Percentiles rank a stretch among this genome's conserved stretches.
Evolutionary conservation across 2,888 invertebrate species (phyloP).

Genomic region (Hirtodrosophila histrioides): DNA sequence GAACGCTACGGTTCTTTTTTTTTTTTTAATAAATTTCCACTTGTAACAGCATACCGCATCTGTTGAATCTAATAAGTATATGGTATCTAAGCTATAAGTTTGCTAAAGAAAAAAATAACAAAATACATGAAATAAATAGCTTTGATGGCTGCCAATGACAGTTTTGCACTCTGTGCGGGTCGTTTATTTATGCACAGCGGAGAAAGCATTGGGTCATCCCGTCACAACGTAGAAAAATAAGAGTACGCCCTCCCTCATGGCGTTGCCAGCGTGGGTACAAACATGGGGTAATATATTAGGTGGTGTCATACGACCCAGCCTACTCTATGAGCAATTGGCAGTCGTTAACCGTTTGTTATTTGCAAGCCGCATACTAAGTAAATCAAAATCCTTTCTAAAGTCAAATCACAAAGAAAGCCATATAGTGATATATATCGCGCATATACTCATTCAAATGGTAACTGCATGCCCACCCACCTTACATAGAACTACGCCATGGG

Average conservation of each 20-base stretch:
- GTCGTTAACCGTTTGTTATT: too few relatives aligned
- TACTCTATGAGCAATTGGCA: too few relatives aligned
- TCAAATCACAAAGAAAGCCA: too few relatives aligned
- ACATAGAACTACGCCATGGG: too few relatives aligned
- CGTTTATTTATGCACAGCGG: neutral
- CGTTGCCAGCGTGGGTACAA: conserved; percentile 26
- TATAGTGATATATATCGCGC: too few relatives aligned
- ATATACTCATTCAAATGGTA: too few relatives aligned
- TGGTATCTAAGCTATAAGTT: conserved; percentile 44
- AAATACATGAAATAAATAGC: conserved; percentile 10
- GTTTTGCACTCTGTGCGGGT: neutral
- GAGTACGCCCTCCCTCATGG: neutral
- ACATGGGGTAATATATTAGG: too few relatives aligned
- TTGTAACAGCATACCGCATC: conserved; percentile 24
- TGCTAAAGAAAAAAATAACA: conserved; percentile 31
- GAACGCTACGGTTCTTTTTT: conserved; percentile 15
- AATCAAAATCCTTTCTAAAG: too few relatives aligned
- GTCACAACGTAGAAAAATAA: conserved; percentile 10
- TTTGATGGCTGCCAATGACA: conserved; percentile 8
- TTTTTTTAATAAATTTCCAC: conserved; percentile 20
- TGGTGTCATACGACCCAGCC: too few relatives aligned
- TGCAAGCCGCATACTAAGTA: too few relatives aligned
- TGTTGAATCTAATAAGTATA: conserved; percentile 27
- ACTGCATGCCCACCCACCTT: too few relatives aligned
- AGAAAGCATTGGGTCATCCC: conserved; percentile 5